Evolutionary conservation across 1,140 invertebrate species (phyloP), one percentile per base, ranked within the genome.

Genomic region (Magallana ariakensis): DNA sequence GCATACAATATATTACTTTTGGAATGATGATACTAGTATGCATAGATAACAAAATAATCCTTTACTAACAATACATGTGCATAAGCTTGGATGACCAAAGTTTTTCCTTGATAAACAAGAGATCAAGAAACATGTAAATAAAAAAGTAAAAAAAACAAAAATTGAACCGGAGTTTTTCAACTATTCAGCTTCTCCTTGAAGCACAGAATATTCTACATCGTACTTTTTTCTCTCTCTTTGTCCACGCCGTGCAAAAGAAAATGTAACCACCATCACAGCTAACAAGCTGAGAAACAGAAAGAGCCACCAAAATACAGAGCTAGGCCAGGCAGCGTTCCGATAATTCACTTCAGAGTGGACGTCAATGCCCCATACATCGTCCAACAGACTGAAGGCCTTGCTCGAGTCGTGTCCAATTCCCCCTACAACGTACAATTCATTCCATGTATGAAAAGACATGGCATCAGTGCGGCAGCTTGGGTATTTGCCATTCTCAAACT

Each of bases 351-450:
- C 56, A 8, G 10, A 86, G 46, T 86, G 85, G 56, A 86, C 75
- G 56, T 88, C 87, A 22, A 88, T 88, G 16, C 54, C 55, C 87
- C 87, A 88, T 8, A 86, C 55, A 56, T 88, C 87, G 15, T 53
- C 16, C 6, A 88, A 26, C 7, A 86, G 11, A 19, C 87, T 85
- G 53, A 86, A 54, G 11, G 85, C 81, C 2, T 60, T 70, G 8
- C 16, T 62, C 6, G 82, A 75, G 83, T 90, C 87, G 70, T 90
- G 87, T 70, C 90, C 90, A 3, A 90, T 55, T 8, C 90, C 91
- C 13, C 90, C 91, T 87, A 90, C 91, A 1, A 92, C 55, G 57
- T 88, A 90, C 13, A 90, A 85, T 55, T 58, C 57, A 16, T 86
- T 88, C 60, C 89, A 89, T 7, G 83, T 62, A 9, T 55, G n/a